A percentile compares a stretch with the other conserved stretches of the same genome.
phyloP scores from a whole-genome alignment of 2,113 vertebrate genomes.

The Oplegnathus fasciatus region DNA sequence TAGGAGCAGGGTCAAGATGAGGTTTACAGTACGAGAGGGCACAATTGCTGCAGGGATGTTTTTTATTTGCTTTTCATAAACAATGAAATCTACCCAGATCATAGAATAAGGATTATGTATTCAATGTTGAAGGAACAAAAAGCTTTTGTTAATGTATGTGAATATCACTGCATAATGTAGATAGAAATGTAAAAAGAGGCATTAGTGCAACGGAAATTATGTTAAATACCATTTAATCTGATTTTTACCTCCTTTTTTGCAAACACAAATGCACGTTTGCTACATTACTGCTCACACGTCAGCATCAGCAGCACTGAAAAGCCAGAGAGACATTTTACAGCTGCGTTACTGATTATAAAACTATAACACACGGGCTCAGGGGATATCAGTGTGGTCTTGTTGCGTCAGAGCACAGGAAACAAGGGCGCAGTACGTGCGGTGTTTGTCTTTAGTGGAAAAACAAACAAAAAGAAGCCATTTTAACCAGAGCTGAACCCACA shows the following conservation, averaged over 20 bases:
- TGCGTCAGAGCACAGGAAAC: conserved; percentile 57
- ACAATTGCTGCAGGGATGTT: neutral
- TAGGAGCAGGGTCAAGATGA: conserved; percentile 14
- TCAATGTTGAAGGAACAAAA: neutral
- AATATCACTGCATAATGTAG: neutral
- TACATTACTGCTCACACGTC: neutral
- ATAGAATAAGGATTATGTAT: neutral
- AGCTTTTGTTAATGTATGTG: neutral
- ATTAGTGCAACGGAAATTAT: neutral
- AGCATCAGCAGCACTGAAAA: neutral
- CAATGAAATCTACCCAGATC: neutral
- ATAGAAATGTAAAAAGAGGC: neutral
- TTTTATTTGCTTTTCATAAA: conserved; percentile 16
- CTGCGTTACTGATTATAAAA: conserved; percentile 19
- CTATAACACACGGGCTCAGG: conserved; percentile 23
- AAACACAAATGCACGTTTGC: conserved; percentile 5
- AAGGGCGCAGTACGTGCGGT: conserved; percentile 11
- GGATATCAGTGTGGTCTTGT: conserved; percentile 17
- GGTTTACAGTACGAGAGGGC: conserved; percentile 33
- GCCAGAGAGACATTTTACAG: conserved; percentile 24
- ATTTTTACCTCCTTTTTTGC: neutral
- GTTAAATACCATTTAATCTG: neutral
- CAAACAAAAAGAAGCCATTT: conserved; percentile 72
- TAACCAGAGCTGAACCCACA: conserved; percentile 56
- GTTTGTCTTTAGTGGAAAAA: conserved; percentile 71